Evolutionary conservation across 2,888 invertebrate species (phyloP), one percentile per base, ranked within the genome.

Genomic region (Hoplodrina ambigua): DNA sequence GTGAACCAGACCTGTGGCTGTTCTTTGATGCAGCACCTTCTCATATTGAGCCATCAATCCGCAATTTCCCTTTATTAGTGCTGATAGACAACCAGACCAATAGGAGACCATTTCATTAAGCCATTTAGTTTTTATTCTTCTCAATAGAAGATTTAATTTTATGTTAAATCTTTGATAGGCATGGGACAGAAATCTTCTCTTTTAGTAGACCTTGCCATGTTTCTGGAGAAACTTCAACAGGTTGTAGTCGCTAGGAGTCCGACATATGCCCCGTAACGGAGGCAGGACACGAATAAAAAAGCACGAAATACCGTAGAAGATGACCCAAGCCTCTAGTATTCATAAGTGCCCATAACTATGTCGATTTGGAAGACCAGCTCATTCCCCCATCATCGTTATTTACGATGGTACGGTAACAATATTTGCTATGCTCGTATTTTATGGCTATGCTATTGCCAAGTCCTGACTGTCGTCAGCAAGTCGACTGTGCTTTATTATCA

Each of bases 361-460:
- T 59, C n/a, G 1, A 50, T 62, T 69, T 52, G 10, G 37, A 62
- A 58, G 52, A 54, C 30, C 37, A 75, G 20, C 37, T 62, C 53
- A 57, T 62, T 69, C 62, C 55, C 2, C 15, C 11, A 25, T 15
- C 33, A 59, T 65, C 49, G n/a, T 30, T 37, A 53, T 75, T 75
- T 62, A 65, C 30, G 80, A 44, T 49, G 17, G 11, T 19, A 69
- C 20, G 46, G 41, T n/a, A 65, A 65, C 55, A 62, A 59, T 71
- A 71, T 80, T 80, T 71, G 62, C 59, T 52, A 53, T 10, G 53
- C 30, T 50, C 30, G 41, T 20, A 63, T 7, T 75, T 76, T 80
- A 80, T 57, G 63, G 25, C 59, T 30, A 41, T 33, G 10, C 30
- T 44, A 62, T 25, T 67, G 80, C 77, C 80, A 78, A 80, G 30